These are phyloP conservation scores for Muscina levida DNA, from an alignment of 2,888 invertebrate species.

Conservation along the genomic window DNA sequence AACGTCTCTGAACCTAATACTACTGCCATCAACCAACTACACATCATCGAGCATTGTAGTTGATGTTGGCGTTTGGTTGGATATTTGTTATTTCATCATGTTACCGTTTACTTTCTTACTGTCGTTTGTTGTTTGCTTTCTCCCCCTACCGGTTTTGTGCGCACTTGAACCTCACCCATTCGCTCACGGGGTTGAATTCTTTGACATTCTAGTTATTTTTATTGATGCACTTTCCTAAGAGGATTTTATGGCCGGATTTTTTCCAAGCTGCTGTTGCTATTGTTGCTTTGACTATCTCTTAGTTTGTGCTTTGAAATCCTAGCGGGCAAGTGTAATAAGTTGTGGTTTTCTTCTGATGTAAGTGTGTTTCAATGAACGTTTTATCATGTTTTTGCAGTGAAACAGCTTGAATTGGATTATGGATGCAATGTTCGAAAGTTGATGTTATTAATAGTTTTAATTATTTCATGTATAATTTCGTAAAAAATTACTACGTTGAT, in stretches of 20 bases:
- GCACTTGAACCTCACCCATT: neutral
- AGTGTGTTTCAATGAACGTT: too few species aligned
- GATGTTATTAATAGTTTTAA: too few species aligned
- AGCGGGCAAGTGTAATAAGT: neutral
- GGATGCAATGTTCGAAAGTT: too few species aligned
- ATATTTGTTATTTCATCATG: constrained; percentile 51
- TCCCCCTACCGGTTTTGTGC: neutral
- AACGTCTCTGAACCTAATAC: neutral
- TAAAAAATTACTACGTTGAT: too few species aligned
- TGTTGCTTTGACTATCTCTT: constrained; percentile 22
- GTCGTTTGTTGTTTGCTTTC: constrained; percentile 11
- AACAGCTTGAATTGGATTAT: too few species aligned
- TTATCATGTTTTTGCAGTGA: too few species aligned
- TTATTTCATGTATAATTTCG: too few species aligned
- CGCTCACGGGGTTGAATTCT: neutral
- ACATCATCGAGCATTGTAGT: constrained; percentile 14
- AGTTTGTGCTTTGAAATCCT: neutral
- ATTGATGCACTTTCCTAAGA: constrained; percentile 43
- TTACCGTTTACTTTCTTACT: constrained; percentile 41
- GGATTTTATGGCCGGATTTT: constrained; percentile 51
- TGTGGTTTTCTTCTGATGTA: neutral
- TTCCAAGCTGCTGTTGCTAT: constrained; percentile 36
- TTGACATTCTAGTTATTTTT: constrained; percentile 15
- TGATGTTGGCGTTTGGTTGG: constrained; percentile 3
- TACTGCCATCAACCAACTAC: neutral